phyloP scores from a whole-genome alignment of 53 echinoderm and acorn worm species.

The Echinometra lucunter region DNA sequence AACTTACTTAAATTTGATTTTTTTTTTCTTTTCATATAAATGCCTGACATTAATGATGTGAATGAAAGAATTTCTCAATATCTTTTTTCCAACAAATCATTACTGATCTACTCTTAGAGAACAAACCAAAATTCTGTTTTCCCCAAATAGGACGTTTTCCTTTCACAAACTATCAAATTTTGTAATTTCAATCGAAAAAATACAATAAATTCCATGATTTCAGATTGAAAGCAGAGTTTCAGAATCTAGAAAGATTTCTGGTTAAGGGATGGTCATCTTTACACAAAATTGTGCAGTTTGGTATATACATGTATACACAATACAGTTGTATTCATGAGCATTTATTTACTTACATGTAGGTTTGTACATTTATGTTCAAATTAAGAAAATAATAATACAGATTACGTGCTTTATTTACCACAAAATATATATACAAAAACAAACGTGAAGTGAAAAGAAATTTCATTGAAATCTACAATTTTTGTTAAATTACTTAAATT shows the following conservation, averaged over 20 bases:
- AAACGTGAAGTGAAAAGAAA: not conserved
- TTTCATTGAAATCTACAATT: not conserved
- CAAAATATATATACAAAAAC: slow-evolving; percentile 35
- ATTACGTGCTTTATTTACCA: slow-evolving; percentile 21
- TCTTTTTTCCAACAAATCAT: not conserved
- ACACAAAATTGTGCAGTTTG: slow-evolving; percentile 15
- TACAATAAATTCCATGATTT: slow-evolving; percentile 52
- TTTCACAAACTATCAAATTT: not conserved
- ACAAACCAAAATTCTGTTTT: not conserved
- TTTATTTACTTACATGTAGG: slow-evolving; percentile 3
- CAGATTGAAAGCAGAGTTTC: not conserved
- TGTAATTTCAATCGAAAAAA: not conserved
- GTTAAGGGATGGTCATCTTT: not conserved
- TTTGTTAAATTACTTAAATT: too few relatives aligned
- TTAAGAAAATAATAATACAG: not conserved
- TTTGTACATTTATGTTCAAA: slow-evolving; percentile 27
- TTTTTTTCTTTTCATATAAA: not conserved
- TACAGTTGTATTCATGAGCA: slow-evolving; percentile 1
- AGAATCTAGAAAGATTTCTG: too few relatives aligned
- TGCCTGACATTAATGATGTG: too few relatives aligned
- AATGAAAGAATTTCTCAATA: too few relatives aligned
- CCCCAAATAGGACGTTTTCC: not conserved
- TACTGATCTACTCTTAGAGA: not conserved
- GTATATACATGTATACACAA: slow-evolving; percentile 45
- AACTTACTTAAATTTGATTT: not conserved